Evolutionary conservation across 1,140 invertebrate species (phyloP), one percentile per base, ranked within the genome.

Genomic region (Melitaea cinxia): DNA sequence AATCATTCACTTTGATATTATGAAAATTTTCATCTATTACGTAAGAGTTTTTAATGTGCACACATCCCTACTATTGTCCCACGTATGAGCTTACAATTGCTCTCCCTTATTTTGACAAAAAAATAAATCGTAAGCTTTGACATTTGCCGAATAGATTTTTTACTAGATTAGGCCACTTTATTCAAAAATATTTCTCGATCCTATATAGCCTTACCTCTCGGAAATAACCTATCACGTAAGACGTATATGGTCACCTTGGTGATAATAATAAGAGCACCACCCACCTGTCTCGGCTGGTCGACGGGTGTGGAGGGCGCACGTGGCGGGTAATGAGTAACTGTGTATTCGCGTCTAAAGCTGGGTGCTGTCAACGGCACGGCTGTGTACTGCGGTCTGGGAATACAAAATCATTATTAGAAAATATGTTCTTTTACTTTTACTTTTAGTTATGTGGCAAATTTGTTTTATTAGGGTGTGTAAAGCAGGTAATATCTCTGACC

Each of bases 251-350:
- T 28, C 26, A n/a, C 9, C 9, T n/a, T 37, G 1, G 12, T 0
- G 35, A 4, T 37, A 10, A n/a, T 2, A 2, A 15, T 6, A 5
- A 17, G 14, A 4, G n/a, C n/a, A 39, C 15, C 4, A 14, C 39
- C 39, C 45, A 86, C 83, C 82, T 83, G 83, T 75, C 83, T 61
- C 2, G 82, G 80, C 65, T 73, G 70, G 49, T 86, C 82, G 57
- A 75, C 58, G 6, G 76, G 78, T 0, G 77, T 59, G 63, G 81
- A 71, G 35, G 80, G 75, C 39, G 82, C 69, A 6, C 83, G 66
- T 15, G 81, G 81, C 53, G 81, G 68, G 73, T 82, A 83, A 63
- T 83, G 80, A 45, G 73, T 73, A 14, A 72, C 58, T n/a, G 78
- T 57, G 69, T 84, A 86, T 47, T 84, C 83, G 30, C 79, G 78